Conservation (phyloP, 2,113 vertebrate species). For the Pristiophorus japonicus region DNA sequence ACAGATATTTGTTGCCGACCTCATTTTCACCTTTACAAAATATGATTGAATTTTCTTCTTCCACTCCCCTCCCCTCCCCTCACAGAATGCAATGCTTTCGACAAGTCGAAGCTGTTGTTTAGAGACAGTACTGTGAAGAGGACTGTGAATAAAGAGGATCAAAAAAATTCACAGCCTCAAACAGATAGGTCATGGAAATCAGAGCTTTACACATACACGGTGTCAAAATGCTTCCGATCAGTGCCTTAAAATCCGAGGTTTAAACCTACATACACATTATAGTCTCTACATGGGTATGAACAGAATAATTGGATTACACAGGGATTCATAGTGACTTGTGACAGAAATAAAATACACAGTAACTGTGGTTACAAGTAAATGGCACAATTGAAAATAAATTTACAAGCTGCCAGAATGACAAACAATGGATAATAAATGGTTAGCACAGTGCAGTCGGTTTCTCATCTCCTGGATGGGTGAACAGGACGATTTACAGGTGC, state of each 20-base stretch:
- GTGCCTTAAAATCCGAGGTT: neutral
- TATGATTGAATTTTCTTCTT: neutral
- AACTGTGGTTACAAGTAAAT: neutral
- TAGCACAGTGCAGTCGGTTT: neutral
- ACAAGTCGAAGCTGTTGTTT: neutral
- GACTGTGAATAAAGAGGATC: neutral
- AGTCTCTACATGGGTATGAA: neutral
- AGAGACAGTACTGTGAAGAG: neutral
- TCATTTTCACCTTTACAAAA: neutral
- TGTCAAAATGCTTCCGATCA: neutral
- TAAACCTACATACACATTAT: neutral
- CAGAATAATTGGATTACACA: conserved; percentile 11
- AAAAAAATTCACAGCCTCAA: neutral
- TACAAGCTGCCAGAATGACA: conserved; percentile 3
- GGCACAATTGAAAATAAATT: neutral
- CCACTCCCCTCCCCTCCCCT: neutral
- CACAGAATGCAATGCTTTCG: neutral
- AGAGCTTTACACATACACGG: neutral
- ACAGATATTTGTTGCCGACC: neutral
- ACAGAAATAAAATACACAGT: neutral
- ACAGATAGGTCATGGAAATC: neutral
- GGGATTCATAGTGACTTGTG: neutral
- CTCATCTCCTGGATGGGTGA: conserved; percentile 7
- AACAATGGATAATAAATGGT: conserved; percentile 24
- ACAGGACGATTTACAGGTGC: neutral